These are phyloP conservation scores for Drosophila varians DNA, from an alignment of 1,140 invertebrate species.

Conservation along the genomic window DNA sequence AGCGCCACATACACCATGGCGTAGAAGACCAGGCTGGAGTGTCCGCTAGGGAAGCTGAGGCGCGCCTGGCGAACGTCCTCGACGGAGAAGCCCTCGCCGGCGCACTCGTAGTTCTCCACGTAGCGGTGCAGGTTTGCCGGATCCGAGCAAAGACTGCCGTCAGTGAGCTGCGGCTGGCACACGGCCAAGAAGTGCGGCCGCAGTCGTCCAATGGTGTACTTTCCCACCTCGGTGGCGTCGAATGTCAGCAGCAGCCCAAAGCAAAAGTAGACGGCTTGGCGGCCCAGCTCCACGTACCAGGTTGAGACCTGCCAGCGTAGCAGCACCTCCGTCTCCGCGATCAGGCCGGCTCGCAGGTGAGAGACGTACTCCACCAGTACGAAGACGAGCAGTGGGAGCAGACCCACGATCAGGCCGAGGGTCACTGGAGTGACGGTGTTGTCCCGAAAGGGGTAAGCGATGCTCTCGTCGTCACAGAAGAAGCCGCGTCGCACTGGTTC, in stretches of 20 bases:
- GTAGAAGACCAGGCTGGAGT: constrained; percentile 91
- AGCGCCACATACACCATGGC: constrained; percentile 92
- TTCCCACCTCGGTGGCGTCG: constrained; percentile 94
- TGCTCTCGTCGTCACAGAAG: constrained; percentile 97
- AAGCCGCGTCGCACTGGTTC: constrained; percentile 94
- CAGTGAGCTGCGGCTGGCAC: constrained; percentile 86
- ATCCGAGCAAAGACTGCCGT: constrained; percentile 84
- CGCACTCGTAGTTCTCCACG: constrained; percentile 87
- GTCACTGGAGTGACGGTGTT: constrained; percentile 92
- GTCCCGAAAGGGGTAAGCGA: constrained; percentile 91
- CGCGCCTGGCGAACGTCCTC: constrained; percentile 88
- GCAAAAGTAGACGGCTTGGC: constrained; percentile 89
- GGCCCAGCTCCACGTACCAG: constrained; percentile 89
- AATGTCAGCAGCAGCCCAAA: constrained; percentile 93
- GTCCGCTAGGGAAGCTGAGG: constrained; percentile 92
- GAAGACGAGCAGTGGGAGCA: constrained; percentile 82
- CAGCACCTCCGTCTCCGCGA: constrained; percentile 36
- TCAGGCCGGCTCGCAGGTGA: constrained; percentile 39
- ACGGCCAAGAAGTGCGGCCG: constrained; percentile 95
- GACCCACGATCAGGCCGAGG: constrained; percentile 90
- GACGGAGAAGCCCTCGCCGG: constrained; percentile 84
- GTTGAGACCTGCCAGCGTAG: constrained; percentile 84
- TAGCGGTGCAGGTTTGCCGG: constrained; percentile 86
- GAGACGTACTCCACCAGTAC: constrained; percentile 62
- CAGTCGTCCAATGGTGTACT: constrained; percentile 95